These are phyloP conservation scores for Drosophila subpulchrella DNA, from an alignment of 1,140 invertebrate genomes.

Conservation along the genomic window DNA sequence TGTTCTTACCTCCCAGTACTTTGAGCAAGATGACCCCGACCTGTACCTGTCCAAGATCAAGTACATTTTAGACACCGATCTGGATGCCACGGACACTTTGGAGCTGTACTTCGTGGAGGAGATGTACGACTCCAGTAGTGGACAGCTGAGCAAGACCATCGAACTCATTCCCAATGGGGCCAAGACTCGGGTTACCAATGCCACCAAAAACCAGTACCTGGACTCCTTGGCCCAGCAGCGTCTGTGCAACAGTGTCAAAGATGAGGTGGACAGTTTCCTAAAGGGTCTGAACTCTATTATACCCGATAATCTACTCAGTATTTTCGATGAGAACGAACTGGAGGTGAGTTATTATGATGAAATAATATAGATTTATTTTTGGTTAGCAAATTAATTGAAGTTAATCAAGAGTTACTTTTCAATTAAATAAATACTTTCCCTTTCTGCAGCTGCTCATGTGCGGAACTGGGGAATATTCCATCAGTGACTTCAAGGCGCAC, in stretches of 20 bases:
- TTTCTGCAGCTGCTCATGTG: constrained; percentile 91
- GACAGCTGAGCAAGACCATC: constrained; percentile 90
- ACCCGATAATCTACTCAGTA: constrained; percentile 95
- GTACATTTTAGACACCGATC: constrained; percentile 95
- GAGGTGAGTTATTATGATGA: constrained; percentile 88
- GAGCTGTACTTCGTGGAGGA: constrained; percentile 96
- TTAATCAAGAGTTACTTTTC: background rate
- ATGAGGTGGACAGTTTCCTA: constrained; percentile 95
- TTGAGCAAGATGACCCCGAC: constrained; percentile 98
- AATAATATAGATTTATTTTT: too few species aligned
- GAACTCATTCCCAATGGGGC: constrained; percentile 92
- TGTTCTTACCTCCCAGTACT: constrained; percentile 87
- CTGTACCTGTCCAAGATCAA: constrained; percentile 96
- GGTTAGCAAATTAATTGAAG: background rate
- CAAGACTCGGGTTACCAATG: constrained; percentile 84
- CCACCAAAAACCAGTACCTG: constrained; percentile 88
- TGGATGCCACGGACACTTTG: constrained; percentile 89
- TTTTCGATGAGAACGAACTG: constrained; percentile 98
- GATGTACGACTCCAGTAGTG: constrained; percentile 90
- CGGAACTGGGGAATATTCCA: constrained; percentile 96
- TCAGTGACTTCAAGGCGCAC: constrained; percentile 94
- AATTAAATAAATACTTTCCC: background rate
- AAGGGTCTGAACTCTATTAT: constrained; percentile 95
- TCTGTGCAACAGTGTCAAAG: constrained; percentile 91
- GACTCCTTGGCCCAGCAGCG: constrained; percentile 95